Percentiles rank a stretch among this genome's conserved stretches.
phyloP scores from a whole-genome alignment of 2,888 invertebrate species.

The Pomacea canaliculata region DNA sequence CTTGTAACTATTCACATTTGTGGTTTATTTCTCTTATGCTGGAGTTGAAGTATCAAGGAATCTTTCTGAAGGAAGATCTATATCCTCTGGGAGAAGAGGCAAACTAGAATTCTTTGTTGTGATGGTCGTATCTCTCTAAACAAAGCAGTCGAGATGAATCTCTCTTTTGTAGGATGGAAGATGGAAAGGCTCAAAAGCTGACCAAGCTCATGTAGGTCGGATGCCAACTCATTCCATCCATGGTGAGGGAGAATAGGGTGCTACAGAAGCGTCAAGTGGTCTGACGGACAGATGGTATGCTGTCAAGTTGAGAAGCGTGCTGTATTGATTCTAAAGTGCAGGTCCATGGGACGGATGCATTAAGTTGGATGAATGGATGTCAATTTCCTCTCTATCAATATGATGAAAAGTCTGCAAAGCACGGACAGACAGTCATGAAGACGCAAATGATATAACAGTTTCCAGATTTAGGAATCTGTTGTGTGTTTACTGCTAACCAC shows the following conservation, averaged over 20 bases:
- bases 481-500: too few species aligned
- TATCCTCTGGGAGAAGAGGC: conserved; percentile 5
- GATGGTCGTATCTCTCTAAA: conserved; percentile 13
- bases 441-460: not conserved
- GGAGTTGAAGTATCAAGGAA: not conserved
- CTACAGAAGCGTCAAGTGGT: conserved; percentile 1
- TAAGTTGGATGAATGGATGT: conserved; percentile 15
- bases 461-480: not conserved
- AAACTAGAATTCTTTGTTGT: conserved; percentile 1
- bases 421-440: conserved; percentile 25
- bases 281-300: conserved; percentile 24
- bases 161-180: conserved; percentile 7
- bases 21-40: conserved; percentile 10
- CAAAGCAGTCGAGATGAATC: conserved; percentile 18
- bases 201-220: conserved; percentile 1
- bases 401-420: conserved; percentile 27
- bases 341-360: conserved; percentile 11
- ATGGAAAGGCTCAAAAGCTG: not conserved
- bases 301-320: conserved; percentile 18
- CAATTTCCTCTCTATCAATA: conserved; percentile 17
- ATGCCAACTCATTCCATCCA: conserved; percentile 29
- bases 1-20: conserved; percentile 18
- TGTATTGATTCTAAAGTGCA: conserved; percentile 23
- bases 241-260: conserved; percentile 24
- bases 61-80: conserved; percentile 2